A percentile compares a stretch with the other conserved stretches of the same genome.
Evolutionary conservation across 2,888 invertebrate genomes (phyloP).

Genomic region (Fragum sueziense): DNA sequence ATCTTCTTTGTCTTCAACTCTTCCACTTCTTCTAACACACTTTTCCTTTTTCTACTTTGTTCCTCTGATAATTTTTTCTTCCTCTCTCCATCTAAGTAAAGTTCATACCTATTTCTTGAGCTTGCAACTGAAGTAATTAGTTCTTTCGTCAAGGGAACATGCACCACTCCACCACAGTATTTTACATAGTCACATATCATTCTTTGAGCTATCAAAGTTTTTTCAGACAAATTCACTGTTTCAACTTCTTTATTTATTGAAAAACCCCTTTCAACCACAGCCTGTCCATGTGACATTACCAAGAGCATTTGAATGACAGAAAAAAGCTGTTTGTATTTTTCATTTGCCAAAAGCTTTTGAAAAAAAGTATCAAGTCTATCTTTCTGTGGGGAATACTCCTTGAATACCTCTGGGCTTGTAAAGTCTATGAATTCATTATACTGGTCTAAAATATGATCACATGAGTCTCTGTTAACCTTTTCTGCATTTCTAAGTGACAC

Average conservation of each 20-base stretch:
- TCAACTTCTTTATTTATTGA: slow-evolving; percentile 6
- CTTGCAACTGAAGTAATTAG: background rate
- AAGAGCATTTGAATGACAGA: background rate
- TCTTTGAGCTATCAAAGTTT: background rate
- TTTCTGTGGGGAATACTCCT: background rate
- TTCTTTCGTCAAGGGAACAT: slow-evolving; percentile 16
- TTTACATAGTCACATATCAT: slow-evolving; percentile 20
- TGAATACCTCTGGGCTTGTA: slow-evolving; percentile 2
- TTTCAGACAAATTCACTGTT: slow-evolving; percentile 17
- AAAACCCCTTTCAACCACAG: too few relatives aligned
- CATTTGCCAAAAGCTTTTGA: background rate
- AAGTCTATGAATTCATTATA: slow-evolving; percentile 19
- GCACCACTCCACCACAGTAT: slow-evolving; percentile 3
- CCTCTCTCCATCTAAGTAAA: slow-evolving; percentile 1
- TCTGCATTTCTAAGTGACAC: slow-evolving; percentile 18
- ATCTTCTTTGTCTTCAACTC: background rate
- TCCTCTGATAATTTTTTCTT: slow-evolving; percentile 8
- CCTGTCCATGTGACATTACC: slow-evolving; percentile 26
- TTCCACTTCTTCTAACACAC: slow-evolving; percentile 4
- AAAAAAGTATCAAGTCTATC: slow-evolving; percentile 19
- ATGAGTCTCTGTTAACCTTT: slow-evolving; percentile 26
- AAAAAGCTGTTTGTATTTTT: slow-evolving; percentile 11
- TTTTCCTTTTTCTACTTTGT: slow-evolving; percentile 11
- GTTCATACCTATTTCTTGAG: slow-evolving; percentile 16
- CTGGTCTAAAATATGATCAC: slow-evolving; percentile 24